Percentiles rank a stretch among this genome's conserved stretches.
phyloP scores from a whole-genome alignment of 2,888 invertebrate genomes.

The Heliconius hortense region DNA sequence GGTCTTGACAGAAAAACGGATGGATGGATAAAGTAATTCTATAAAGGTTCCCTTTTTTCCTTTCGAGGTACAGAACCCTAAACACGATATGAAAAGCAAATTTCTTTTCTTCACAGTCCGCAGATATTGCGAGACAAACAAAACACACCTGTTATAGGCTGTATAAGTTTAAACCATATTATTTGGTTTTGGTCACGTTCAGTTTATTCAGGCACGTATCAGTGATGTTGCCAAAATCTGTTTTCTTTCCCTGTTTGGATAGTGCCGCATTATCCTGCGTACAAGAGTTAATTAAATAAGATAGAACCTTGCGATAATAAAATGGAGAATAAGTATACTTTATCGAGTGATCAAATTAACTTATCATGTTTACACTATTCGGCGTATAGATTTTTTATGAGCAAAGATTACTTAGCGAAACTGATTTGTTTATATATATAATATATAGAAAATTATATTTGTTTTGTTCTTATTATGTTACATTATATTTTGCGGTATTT shows the following conservation, averaged over 20 bases:
- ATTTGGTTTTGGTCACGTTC: constrained; percentile 33
- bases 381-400: constrained; percentile 6
- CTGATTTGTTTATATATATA: constrained; percentile 7
- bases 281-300: constrained; percentile 22
- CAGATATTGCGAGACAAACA: constrained; percentile 21
- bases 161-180: constrained; percentile 18
- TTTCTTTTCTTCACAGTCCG: not conserved
- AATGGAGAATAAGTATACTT: constrained; percentile 3
- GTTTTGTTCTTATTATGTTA: not conserved
- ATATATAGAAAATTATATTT: constrained; percentile 1
- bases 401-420: not conserved
- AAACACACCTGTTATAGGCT: constrained; percentile 26
- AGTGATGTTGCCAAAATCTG: constrained; percentile 29
- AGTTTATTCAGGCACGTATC: constrained; percentile 28
- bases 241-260: constrained; percentile 31
- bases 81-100: not conserved
- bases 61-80: no score
- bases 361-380: constrained; percentile 11
- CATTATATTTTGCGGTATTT: not conserved
- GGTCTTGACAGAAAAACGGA: no score
- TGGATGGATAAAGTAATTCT: no score
- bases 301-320: constrained; percentile 15
- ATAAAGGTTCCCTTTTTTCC: no score
- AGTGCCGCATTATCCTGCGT: constrained; percentile 27
- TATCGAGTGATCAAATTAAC: constrained; percentile 11